Conservation (phyloP, 2,888 invertebrate genomes). For the Orthonychiurus folsomi region DNA sequence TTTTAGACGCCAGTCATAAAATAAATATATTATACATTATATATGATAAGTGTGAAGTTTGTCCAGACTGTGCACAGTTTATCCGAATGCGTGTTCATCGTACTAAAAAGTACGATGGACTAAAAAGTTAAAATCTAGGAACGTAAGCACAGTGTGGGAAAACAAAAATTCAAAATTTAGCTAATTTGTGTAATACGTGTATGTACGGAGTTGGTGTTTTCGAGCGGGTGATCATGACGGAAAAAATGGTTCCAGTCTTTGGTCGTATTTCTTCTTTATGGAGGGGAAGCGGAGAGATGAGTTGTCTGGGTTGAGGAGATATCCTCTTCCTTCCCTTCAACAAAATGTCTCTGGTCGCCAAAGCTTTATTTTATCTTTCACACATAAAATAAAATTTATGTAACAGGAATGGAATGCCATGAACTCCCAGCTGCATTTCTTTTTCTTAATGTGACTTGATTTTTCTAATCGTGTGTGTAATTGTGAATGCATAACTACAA, state of each 20-base stretch:
- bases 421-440: neutral
- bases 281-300: neutral
- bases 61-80: no score
- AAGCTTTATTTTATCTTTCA: neutral
- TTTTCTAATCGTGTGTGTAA: neutral
- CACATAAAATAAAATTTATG: slow-evolving; percentile 1
- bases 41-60: no score
- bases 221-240: neutral
- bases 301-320: neutral
- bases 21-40: no score
- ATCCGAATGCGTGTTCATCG: neutral
- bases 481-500: no score
- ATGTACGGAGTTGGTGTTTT: neutral
- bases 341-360: neutral
- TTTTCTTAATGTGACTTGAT: neutral
- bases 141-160: no score
- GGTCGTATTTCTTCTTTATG: neutral
- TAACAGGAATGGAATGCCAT: neutral
- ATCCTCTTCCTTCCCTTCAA: neutral
- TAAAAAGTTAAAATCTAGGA: no score
- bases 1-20: no score
- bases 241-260: neutral
- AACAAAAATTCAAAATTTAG: neutral
- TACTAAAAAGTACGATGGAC: neutral
- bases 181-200: neutral